Base-by-base conservation (phyloP, 1,140 invertebrate species). In the Chlorops oryzae region DNA sequence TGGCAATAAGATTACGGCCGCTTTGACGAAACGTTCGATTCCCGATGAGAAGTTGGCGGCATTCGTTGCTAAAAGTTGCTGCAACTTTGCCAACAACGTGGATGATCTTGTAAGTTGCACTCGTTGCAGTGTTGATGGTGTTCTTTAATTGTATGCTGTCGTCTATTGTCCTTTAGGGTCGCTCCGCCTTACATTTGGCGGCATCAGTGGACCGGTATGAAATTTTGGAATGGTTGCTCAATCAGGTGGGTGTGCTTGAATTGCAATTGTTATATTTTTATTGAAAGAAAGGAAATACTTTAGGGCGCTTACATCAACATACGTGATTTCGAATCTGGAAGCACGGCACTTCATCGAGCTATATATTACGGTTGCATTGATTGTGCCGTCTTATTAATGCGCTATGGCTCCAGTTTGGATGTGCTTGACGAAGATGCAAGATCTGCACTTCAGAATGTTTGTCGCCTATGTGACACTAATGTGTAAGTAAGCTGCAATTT, bases 281-380 rank as follows among this genome's bases (percentile, higher is more conserved):
- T 39, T 48, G 40, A n/a, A 32, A 12, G 23, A 13, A 38, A 6
- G 10, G 12, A 17, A 22, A 7, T 37, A 37, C 12, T 38, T 37
- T 23, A 76, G 44, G 72, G 80, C 34, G 73, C 75, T 2, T 75
- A 78, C 58, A 63, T 83, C 3, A 80, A 82, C 61, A 61, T 62
- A 0, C 79, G 77, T 55, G 85, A 87, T 63, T 56, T 47, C 12
- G 84, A 86, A 63, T 85, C 82, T 25, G 81, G 81, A 0, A 85
- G 82, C 70, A 85, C 83, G 41, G 73, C 85, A 0, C 61, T 87
- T n/a, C 86, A 88, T 62, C 70, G 83, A 44, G 80, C 83, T 38
- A 58, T 86, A 5, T 86, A 80, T 67, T 85, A 84, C 72, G 85
- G 85, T 7, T 81, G 85, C 52, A 72, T 88, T 27, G 65, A 79